Evolutionary conservation across 2,113 vertebrate genomes (phyloP).

Genomic region (Lepisosteus osseus): DNA sequence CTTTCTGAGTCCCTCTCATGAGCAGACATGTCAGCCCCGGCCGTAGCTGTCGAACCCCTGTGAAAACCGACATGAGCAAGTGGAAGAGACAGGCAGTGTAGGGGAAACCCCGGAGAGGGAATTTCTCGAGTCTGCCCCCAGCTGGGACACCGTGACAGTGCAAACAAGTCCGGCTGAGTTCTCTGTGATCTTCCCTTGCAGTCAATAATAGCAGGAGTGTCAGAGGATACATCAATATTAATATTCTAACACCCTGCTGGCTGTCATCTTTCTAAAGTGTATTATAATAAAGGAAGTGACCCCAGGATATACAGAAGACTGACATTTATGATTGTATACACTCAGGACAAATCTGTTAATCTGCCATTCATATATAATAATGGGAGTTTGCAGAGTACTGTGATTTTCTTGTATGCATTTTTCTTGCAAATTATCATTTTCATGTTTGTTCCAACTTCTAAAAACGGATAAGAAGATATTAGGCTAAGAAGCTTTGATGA

Average conservation of each 20-base stretch:
- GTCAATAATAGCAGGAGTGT: slow-evolving; percentile 39
- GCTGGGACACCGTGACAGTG: slow-evolving; percentile 1
- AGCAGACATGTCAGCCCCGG: slow-evolving; percentile 3
- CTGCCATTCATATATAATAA: too few species aligned
- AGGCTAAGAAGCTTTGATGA: too few species aligned
- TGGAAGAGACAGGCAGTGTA: slow-evolving; percentile 9
- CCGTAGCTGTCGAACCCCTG: neutral
- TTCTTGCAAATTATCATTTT: too few species aligned
- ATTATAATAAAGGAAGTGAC: slow-evolving; percentile 16
- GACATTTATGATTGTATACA: neutral
- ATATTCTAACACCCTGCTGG: slow-evolving; percentile 31
- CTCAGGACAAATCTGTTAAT: neutral
- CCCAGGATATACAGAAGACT: slow-evolving; percentile 18
- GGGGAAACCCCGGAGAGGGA: neutral
- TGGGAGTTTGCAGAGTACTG: too few species aligned
- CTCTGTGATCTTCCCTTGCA: slow-evolving; percentile 5
- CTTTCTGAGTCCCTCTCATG: neutral
- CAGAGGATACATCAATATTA: slow-evolving; percentile 37
- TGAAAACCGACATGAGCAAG: neutral
- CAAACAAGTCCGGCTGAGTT: slow-evolving; percentile 8
- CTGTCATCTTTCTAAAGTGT: slow-evolving; percentile 36
- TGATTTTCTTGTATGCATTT: too few species aligned
- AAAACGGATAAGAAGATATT: too few species aligned
- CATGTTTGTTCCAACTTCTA: too few species aligned
- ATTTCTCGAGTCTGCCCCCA: neutral